phyloP scores from a whole-genome alignment of 2,113 vertebrate species.

The Telmatochromis brachygnathus region DNA sequence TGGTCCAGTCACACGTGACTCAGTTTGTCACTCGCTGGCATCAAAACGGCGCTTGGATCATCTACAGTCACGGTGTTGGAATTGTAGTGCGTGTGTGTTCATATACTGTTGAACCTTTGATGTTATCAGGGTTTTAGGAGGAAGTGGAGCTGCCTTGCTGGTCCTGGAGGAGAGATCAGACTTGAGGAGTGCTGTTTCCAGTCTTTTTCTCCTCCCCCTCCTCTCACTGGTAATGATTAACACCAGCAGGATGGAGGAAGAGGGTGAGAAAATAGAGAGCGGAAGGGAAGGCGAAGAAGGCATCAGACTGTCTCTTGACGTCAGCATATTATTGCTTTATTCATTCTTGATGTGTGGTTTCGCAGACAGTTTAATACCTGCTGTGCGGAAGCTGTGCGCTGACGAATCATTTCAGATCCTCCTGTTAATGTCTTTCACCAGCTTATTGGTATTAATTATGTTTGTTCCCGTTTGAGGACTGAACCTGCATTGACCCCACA shows the following conservation, averaged over 20 bases:
- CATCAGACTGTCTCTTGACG: not conserved
- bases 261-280: conserved; percentile 23
- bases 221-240: conserved; percentile 34
- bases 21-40: not conserved
- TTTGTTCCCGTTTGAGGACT: not conserved
- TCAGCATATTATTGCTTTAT: conserved; percentile 3
- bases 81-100: not conserved
- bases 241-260: conserved; percentile 25
- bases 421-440: not conserved
- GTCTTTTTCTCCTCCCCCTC: not conserved
- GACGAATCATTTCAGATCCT: not conserved
- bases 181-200: not conserved
- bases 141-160: not conserved
- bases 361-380: not conserved
- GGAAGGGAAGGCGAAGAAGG: not conserved
- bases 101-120: not conserved
- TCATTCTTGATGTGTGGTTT: not conserved
- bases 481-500: not conserved
- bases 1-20: not conserved
- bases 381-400: not conserved
- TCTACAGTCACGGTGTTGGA: not conserved
- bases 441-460: not conserved
- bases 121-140: not conserved
- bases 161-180: not conserved
- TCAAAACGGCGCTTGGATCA: not conserved